Conservation (phyloP, 2,113 vertebrate species). For the Antennarius striatus region DNA sequence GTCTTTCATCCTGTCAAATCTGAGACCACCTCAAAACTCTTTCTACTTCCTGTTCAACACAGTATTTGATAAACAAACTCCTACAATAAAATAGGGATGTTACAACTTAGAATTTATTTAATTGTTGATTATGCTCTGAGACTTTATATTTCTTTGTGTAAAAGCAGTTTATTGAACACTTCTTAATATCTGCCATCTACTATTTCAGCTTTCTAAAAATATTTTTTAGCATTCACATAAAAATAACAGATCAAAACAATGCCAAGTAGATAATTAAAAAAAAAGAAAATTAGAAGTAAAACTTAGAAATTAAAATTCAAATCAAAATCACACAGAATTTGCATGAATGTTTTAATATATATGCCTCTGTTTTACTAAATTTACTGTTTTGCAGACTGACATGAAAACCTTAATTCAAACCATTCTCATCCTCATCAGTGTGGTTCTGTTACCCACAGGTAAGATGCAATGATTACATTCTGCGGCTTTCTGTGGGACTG, state of each 20-base stretch:
- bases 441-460: slow-evolving; percentile 33
- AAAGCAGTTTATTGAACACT: too few species aligned
- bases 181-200: too few species aligned
- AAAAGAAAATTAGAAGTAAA: not conserved
- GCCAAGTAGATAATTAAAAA: not conserved
- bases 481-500: not conserved
- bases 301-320: not conserved
- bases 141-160: too few species aligned
- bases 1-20: slow-evolving; percentile 61
- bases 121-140: too few species aligned
- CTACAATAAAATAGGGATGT: too few species aligned
- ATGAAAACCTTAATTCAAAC: slow-evolving; percentile 48
- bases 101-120: too few species aligned
- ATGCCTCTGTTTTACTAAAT: not conserved
- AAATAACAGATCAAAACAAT: too few species aligned
- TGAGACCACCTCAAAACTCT: slow-evolving; percentile 76
- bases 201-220: too few species aligned
- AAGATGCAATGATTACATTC: not conserved
- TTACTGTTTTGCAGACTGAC: slow-evolving; percentile 33
- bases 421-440: slow-evolving; percentile 21
- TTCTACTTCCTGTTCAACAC: slow-evolving; percentile 42
- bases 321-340: too few species aligned
- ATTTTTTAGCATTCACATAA: too few species aligned
- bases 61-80: too few species aligned
- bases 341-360: not conserved